Evolutionary conservation across 2,113 vertebrate genomes (phyloP).

Genomic region (Xiphias gladius): DNA sequence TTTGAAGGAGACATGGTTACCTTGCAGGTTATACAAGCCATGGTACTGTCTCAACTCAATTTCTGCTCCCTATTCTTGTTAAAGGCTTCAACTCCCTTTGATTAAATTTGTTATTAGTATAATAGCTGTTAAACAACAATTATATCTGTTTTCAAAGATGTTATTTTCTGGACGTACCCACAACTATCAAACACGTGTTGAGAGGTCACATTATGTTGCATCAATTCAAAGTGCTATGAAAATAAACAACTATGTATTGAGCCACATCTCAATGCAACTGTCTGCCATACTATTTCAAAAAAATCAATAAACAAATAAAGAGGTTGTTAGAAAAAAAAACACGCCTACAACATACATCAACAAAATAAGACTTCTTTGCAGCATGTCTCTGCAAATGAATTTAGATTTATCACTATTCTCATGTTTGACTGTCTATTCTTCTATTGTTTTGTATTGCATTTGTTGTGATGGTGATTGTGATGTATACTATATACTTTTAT

Average conservation of each 20-base stretch:
- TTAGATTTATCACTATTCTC: too few species aligned
- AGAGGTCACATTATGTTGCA: not conserved
- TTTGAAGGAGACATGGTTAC: too few species aligned
- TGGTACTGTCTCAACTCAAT: not conserved
- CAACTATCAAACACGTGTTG: not conserved
- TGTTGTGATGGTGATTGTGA: not conserved
- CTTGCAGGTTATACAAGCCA: not conserved
- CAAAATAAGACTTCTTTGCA: too few species aligned
- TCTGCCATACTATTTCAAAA: not conserved
- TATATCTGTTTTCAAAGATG: not conserved
- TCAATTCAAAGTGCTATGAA: not conserved
- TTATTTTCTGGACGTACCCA: not conserved
- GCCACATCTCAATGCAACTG: not conserved
- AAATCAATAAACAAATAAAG: not conserved
- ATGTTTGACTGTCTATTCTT: not conserved
- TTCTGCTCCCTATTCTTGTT: not conserved
- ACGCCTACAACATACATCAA: too few species aligned
- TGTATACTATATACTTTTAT: not conserved
- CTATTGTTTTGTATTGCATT: not conserved
- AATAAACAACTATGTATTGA: not conserved
- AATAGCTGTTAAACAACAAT: not conserved
- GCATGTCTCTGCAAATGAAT: too few species aligned
- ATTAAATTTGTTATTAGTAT: not conserved
- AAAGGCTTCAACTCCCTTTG: not conserved
- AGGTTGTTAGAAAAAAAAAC: not conserved